A percentile compares a stretch with the other conserved stretches of the same genome.
phyloP scores from a whole-genome alignment of 64 coral and sea anemone species.

The Dendrophyllia cribrosa region DNA sequence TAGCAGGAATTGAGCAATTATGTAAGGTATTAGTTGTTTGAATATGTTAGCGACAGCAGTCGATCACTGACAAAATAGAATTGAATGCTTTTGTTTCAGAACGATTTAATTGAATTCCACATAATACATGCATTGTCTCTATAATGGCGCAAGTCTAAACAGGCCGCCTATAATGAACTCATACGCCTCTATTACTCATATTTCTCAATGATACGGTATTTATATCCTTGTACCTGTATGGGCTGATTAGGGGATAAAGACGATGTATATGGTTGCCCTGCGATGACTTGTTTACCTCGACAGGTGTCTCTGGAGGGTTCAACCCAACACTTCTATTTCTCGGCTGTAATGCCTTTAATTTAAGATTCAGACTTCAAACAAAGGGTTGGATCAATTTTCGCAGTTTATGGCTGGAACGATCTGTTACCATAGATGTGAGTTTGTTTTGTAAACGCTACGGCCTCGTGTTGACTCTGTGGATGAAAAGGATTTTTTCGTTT shows the following conservation, averaged over 20 bases:
- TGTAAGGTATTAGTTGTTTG: neutral
- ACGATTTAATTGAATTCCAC: neutral
- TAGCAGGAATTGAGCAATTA: neutral
- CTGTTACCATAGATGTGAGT: constrained; percentile 24
- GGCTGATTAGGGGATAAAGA: too few relatives aligned
- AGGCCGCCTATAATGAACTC: neutral
- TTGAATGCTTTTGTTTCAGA: constrained; percentile 3
- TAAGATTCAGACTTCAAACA: constrained; percentile 11
- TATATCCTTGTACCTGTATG: neutral
- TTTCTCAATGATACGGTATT: neutral
- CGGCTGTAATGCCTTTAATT: neutral
- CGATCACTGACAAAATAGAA: neutral
- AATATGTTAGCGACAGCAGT: neutral
- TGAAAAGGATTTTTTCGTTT: neutral
- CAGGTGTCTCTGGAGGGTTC: neutral
- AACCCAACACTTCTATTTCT: neutral
- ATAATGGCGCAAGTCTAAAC: neutral
- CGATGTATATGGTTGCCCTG: neutral
- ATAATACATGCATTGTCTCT: constrained; percentile 13
- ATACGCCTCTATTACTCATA: neutral
- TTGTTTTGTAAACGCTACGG: constrained; percentile 15
- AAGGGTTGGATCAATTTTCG: constrained; percentile 17
- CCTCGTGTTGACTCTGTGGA: neutral
- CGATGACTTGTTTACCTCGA: neutral
- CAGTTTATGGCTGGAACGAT: neutral